Evolutionary conservation across 1,140 invertebrate species (phyloP), one percentile per base, ranked within the genome.

Genomic region (Brachionus paranguensis): DNA sequence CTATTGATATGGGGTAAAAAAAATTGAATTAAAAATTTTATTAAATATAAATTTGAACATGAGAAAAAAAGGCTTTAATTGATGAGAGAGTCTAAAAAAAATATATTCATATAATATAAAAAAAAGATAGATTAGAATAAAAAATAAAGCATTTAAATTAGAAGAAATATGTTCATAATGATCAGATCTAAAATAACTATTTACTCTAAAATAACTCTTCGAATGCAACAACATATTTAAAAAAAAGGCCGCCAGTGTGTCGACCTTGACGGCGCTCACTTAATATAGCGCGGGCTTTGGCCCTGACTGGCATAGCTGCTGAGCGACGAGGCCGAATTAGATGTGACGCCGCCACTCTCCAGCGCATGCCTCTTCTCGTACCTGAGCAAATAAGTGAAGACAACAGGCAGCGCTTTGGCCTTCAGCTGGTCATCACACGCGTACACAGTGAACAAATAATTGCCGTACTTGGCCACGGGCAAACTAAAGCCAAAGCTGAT

Each of bases 391-490:
- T 84, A 84, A 3, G 83, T 74, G 45, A 11, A 84, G 10, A 84
- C 83, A 45, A 50, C 68, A 0, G 83, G 83, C 27, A 84, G 47
- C 50, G 74, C 27, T 43, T 60, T 84, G 1, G 11, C n/a, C 47
- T 47, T 68, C 7, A 27, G 0, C n/a, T 84, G 65, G 11, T 72
- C 68, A 45, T 43, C 60, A 2, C 45, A 65, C n/a, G 83, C 83
- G 43, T 84, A 84, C 24, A 84, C 60, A 6, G 83, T 84, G 17
- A 84, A 84, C n/a, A 55, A 68, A 74, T 84, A 84, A 78, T 33
- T 41, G 24, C 68, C 83, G 20, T 43, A 50, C 37, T 84, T 84
- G 0, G 20, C 27, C 7, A 43, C 12, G 0, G 83, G 83, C 60
- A 84, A 60, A 20, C 37, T 84, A 27, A 84, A 60, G 1, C 37